These are phyloP conservation scores for Paramormyrops hopkinsi DNA, from an alignment of 2,797 vertebrate genomes.

Conservation along the genomic window DNA sequence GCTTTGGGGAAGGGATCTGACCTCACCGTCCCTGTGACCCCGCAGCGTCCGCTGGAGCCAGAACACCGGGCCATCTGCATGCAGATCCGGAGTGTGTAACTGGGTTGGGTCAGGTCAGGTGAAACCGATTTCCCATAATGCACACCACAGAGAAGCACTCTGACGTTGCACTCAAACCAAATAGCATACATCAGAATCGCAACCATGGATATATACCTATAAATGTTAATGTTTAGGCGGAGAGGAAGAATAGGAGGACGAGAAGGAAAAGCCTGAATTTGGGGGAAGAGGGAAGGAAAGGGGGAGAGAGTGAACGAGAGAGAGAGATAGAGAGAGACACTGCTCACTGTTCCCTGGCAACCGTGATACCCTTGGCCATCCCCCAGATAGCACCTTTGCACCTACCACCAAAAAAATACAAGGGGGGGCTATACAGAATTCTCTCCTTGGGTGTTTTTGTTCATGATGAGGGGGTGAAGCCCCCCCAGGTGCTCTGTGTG, in stretches of 20 bases:
- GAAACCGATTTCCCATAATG: neutral
- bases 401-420: neutral
- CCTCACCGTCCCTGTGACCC: neutral
- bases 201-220: neutral
- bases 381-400: neutral
- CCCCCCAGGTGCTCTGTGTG: neutral
- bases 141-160: neutral
- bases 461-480: neutral
- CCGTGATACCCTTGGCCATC: neutral
- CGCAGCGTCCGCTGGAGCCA: neutral
- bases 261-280: neutral
- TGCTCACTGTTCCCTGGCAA: constrained; percentile 4
- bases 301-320: neutral
- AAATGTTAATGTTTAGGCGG: neutral
- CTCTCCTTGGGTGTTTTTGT: neutral
- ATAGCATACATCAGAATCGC: neutral
- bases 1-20: neutral
- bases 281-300: neutral
- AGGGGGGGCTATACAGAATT: neutral
- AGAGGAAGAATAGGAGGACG: neutral
- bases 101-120: neutral
- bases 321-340: neutral
- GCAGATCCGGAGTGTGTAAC: neutral
- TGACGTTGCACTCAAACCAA: neutral
- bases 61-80: neutral